A percentile compares a stretch with the other conserved stretches of the same genome.
phyloP scores from a whole-genome alignment of 2,888 invertebrate genomes.

The Brachylomia viminalis region DNA sequence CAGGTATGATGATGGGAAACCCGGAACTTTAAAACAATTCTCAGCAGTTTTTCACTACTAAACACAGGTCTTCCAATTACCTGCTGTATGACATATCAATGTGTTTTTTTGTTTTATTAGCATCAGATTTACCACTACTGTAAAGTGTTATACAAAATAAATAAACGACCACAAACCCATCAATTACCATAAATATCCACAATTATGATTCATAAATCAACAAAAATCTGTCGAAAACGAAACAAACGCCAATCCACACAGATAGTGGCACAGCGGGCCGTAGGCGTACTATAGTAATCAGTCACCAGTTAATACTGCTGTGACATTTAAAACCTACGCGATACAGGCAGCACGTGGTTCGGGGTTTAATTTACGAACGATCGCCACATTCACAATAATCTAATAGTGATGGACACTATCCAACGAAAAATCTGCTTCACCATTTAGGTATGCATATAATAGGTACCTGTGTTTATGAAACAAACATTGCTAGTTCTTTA shows the following conservation, averaged over 20 bases:
- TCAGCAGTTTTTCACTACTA: background rate
- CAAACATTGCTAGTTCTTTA: conserved; percentile 2
- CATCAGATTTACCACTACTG: background rate
- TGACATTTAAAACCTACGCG: conserved; percentile 60
- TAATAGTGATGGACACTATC: conserved; percentile 12
- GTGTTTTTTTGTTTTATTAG: background rate
- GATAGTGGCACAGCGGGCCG: conserved; percentile 1
- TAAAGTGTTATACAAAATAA: background rate
- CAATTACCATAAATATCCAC: conserved; percentile 22
- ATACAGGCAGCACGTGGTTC: conserved; percentile 28
- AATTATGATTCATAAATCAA: conserved; percentile 11
- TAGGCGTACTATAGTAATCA: conserved; percentile 44
- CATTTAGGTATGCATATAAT: background rate
- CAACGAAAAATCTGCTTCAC: background rate
- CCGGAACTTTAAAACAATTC: background rate
- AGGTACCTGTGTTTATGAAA: background rate
- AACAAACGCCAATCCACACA: background rate
- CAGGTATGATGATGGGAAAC: background rate
- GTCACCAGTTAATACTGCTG: conserved; percentile 29
- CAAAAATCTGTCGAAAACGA: conserved; percentile 11
- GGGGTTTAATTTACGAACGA: conserved; percentile 31
- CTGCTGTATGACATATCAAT: background rate
- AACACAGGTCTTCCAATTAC: background rate
- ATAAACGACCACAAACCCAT: conserved; percentile 4
- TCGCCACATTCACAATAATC: background rate